Conservation (phyloP, 2,113 vertebrate genomes). For the Synodontis membranacea region DNA sequence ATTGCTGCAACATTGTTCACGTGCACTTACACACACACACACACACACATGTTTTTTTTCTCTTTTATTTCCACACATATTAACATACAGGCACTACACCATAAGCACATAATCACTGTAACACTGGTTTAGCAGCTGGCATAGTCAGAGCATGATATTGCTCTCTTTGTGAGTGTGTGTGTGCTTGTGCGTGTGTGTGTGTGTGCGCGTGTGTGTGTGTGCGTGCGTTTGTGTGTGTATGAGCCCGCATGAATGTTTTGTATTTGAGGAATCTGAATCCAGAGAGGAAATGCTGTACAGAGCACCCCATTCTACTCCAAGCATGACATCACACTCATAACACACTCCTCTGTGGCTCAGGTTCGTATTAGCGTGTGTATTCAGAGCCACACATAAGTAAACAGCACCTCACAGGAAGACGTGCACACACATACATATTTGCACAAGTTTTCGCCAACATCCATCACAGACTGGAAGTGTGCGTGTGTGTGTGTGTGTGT, state of each 20-base stretch:
- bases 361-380: not conserved
- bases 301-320: conserved; percentile 27
- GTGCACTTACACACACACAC: not conserved
- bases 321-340: conserved; percentile 36
- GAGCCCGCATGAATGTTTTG: conserved; percentile 26
- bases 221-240: not conserved
- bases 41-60: no score
- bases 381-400: not conserved
- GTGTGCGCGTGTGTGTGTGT: not conserved
- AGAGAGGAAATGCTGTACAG: conserved; percentile 33
- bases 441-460: not conserved
- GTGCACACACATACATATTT: conserved; percentile 15
- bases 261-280: conserved; percentile 33
- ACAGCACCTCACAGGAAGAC: conserved; percentile 1
- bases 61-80: not conserved
- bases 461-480: not conserved
- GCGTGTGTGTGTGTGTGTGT: not conserved
- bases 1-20: conserved; percentile 3
- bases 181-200: not conserved
- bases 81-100: not conserved
- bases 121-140: not conserved
- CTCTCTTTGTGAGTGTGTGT: not conserved
- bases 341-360: conserved; percentile 30
- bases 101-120: not conserved
- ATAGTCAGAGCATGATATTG: not conserved